Percentiles rank a stretch among this genome's conserved stretches.
phyloP scores from a whole-genome alignment of 1,140 invertebrate genomes.

The Cydia pomonella region DNA sequence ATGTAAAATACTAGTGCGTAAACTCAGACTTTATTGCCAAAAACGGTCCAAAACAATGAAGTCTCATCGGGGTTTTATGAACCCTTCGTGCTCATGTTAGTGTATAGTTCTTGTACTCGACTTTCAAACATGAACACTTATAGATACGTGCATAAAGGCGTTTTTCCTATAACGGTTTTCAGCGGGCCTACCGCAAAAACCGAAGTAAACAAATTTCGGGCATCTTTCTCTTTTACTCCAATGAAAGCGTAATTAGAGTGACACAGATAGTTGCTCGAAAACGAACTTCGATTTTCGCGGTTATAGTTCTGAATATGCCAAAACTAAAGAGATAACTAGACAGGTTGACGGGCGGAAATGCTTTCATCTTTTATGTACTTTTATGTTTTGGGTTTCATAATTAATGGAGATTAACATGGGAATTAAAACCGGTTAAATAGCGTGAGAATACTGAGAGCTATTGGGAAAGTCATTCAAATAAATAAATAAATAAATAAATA shows the following conservation, averaged over 20 bases:
- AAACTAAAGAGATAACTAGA: not conserved
- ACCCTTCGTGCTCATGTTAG: slow-evolving; percentile 4
- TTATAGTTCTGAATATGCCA: too few species aligned
- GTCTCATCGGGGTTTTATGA: slow-evolving; percentile 14
- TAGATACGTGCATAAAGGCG: not conserved
- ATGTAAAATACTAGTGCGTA: not conserved
- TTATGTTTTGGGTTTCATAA: not conserved
- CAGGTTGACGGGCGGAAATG: not conserved
- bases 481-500: too few species aligned
- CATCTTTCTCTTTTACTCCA: too few species aligned
- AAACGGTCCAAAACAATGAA: slow-evolving; percentile 10
- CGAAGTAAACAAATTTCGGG: too few species aligned
- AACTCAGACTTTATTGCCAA: slow-evolving; percentile 11
- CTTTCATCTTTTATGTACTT: not conserved
- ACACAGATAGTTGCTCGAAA: not conserved
- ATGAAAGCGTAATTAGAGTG: too few species aligned
- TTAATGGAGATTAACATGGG: slow-evolving; percentile 6
- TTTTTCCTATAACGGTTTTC: not conserved
- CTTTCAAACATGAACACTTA: not conserved
- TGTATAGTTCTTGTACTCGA: not conserved
- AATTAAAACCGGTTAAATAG: not conserved
- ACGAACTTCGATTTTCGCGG: too few species aligned
- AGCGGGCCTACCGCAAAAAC: too few species aligned
- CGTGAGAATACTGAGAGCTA: too few species aligned
- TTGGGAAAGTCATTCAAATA: too few species aligned